Conservation (phyloP, 2,888 invertebrate genomes). For the Phragmatobia fuliginosa region DNA sequence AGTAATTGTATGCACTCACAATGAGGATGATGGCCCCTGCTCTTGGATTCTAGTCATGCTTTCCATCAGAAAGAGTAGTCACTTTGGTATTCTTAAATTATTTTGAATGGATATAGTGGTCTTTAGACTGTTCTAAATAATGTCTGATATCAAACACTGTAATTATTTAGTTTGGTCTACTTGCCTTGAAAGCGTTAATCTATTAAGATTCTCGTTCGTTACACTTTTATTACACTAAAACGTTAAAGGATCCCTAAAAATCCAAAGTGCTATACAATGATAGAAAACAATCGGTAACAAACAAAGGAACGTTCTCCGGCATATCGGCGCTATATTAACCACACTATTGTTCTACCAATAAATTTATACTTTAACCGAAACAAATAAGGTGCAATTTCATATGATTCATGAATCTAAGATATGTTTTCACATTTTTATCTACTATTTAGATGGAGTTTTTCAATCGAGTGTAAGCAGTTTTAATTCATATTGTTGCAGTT, state of each 20-base stretch:
- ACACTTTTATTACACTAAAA: background rate
- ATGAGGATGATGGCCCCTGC: too few species aligned
- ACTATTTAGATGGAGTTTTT: constrained; percentile 56
- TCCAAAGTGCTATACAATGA: constrained; percentile 33
- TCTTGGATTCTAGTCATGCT: too few species aligned
- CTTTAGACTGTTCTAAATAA: background rate
- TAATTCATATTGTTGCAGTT: too few species aligned
- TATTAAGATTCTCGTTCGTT: too few species aligned
- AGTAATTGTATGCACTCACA: too few species aligned
- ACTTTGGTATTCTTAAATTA: too few species aligned
- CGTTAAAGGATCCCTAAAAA: constrained; percentile 32
- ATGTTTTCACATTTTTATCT: constrained; percentile 46
- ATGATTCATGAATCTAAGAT: constrained; percentile 26
- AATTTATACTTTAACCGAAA: constrained; percentile 12
- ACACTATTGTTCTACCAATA: background rate
- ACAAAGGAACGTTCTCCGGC: constrained; percentile 50
- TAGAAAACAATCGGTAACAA: constrained; percentile 56
- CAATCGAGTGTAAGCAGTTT: too few species aligned
- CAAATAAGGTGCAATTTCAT: constrained; percentile 24
- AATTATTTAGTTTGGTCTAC: too few species aligned
- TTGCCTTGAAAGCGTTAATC: too few species aligned
- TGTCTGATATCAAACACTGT: too few species aligned
- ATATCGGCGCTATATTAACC: constrained; percentile 43
- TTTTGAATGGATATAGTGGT: background rate
- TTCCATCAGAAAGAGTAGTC: too few species aligned